Conservation (phyloP, 1,140 invertebrate genomes). For the Pectinophora gossypiella region DNA sequence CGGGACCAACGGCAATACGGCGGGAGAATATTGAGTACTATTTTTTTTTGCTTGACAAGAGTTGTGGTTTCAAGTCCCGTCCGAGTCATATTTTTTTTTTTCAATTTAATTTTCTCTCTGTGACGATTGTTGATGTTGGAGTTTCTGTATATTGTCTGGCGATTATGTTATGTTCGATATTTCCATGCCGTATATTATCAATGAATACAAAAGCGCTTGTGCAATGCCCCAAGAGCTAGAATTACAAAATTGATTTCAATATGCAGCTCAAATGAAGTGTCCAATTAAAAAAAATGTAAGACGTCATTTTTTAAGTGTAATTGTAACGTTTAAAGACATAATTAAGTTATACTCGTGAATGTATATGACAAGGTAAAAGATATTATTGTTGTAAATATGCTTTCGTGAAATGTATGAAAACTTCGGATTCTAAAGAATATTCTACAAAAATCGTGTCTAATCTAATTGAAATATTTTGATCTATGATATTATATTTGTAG, state of each 20-base stretch:
- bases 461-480: background rate
- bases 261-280: slow-evolving; percentile 61
- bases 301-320: slow-evolving; percentile 37
- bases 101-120: too few relatives aligned
- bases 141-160: too few relatives aligned
- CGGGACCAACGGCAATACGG: too few relatives aligned
- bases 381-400: slow-evolving; percentile 52
- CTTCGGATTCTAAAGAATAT: background rate
- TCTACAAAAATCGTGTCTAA: background rate
- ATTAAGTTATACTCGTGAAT: slow-evolving; percentile 52
- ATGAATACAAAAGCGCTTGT: background rate
- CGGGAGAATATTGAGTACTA: too few relatives aligned
- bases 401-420: slow-evolving; percentile 4
- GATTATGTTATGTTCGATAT: too few relatives aligned
- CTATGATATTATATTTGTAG: background rate
- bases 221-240: background rate
- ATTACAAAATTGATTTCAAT: slow-evolving; percentile 17
- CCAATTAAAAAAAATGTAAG: slow-evolving; percentile 47
- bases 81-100: too few relatives aligned
- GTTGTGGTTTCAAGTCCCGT: too few relatives aligned
- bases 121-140: too few relatives aligned
- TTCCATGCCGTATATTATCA: too few relatives aligned
- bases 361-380: slow-evolving; percentile 50
- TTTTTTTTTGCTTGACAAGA: too few relatives aligned
- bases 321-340: slow-evolving; percentile 56